Percentiles rank a stretch among this genome's conserved stretches.
phyloP scores from a whole-genome alignment of 2,888 invertebrate species.

The Lasioglossum lativentre region DNA sequence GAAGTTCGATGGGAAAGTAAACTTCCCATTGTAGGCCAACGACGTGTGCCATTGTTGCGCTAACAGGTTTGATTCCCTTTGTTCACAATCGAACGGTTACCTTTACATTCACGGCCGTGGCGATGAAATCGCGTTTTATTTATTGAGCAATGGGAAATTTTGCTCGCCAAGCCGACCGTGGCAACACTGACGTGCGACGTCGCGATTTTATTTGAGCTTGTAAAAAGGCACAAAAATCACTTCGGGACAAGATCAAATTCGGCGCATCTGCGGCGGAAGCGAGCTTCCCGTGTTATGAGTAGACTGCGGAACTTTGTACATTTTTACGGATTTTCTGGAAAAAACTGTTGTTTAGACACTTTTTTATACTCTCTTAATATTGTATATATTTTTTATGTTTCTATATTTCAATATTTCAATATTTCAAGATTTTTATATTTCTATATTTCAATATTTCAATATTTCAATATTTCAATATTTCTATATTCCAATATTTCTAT shows the following conservation, averaged over 20 bases:
- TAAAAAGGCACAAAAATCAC: not conserved
- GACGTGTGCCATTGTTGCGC: conserved; percentile 55
- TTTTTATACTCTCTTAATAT: too few species aligned
- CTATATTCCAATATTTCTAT: too few species aligned
- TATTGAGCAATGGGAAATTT: not conserved
- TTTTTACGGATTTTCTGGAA: not conserved
- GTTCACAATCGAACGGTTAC: not conserved
- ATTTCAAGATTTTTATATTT: too few species aligned
- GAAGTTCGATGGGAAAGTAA: conserved; percentile 64
- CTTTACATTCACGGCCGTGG: conserved; percentile 23
- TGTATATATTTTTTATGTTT: too few species aligned
- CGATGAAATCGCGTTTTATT: conserved; percentile 21
- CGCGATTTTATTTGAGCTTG: not conserved
- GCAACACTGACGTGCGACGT: not conserved
- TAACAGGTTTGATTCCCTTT: conserved; percentile 49
- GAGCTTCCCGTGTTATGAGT: not conserved
- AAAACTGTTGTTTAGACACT: not conserved
- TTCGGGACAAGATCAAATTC: not conserved
- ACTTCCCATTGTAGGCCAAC: conserved; percentile 49
- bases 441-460: too few species aligned
- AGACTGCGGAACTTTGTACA: not conserved
- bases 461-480: too few species aligned
- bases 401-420: too few species aligned
- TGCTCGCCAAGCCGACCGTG: not conserved
- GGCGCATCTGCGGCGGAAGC: not conserved